Evolutionary conservation across 2,113 vertebrate genomes (phyloP), one percentile per base, ranked within the genome.

Genomic region (Chaenocephalus aceratus): DNA sequence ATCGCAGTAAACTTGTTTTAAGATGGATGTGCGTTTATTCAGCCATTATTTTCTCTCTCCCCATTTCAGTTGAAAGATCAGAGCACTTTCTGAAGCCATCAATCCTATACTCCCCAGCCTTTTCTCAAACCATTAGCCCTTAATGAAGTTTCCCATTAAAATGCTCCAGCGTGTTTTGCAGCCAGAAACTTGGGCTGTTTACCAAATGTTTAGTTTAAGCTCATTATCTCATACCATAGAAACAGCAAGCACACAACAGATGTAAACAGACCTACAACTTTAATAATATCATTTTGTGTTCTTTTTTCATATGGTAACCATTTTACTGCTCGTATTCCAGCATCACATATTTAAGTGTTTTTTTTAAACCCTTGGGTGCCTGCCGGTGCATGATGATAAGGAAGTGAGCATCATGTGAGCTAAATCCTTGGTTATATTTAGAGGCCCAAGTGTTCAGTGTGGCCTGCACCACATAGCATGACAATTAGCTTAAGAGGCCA

Each of bases 351-450:
- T 12, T 49, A 0, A 63, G 3, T 13, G 1, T 36, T 10, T 62
- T 46, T 18, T 76, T n/a, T 65, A 73, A 18, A 14, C 48, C 60
- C 58, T 58, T 69, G 67, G n/a, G 62, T 63, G 12, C 26, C 18
- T 81, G 71, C 68, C 69, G 79, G 30, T 44, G 2, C 52, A 34
- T 54, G 54, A 68, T 80, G 86, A 85, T 80, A 83, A 82, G 16
- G n/a, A 59, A 44, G 16, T 23, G 34, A 67, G 59, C 84, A 82
- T 90, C 82, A 86, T 88, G 88, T 88, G 86, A 74, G 58, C 58
- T 58, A 60, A 88, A 88, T 77, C 58, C 74, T 67, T 56, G 73
- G 87, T 82, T 92, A 90, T 90, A 91, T 83, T 86, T 93, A 84
- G 86, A 45, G 49, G 56, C 52, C n/a, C 58, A 3, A 84, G 70